phyloP scores from a whole-genome alignment of 2,888 invertebrate species.

The Caenorhabditis afra region DNA sequence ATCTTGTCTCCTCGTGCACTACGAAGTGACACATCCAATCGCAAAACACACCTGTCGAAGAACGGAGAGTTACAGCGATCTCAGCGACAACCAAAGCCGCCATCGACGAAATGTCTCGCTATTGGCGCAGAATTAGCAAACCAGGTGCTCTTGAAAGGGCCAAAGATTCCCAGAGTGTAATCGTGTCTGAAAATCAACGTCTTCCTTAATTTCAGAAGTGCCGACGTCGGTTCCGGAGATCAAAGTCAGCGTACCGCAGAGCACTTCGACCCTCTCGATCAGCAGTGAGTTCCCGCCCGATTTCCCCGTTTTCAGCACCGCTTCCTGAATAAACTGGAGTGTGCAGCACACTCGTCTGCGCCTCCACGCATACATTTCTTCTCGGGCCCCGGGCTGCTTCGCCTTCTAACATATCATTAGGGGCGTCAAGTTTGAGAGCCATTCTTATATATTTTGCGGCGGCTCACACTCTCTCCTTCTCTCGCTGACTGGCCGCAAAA shows the following conservation, averaged over 20 bases:
- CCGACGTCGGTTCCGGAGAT: slow-evolving; percentile 68
- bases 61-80: background rate
- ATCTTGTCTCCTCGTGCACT: background rate
- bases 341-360: slow-evolving; percentile 1
- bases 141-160: slow-evolving; percentile 40
- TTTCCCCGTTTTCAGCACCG: background rate
- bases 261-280: slow-evolving; percentile 62
- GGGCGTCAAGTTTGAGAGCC: slow-evolving; percentile 53
- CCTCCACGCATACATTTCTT: slow-evolving; percentile 7
- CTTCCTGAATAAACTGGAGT: background rate
- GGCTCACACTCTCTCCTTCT: slow-evolving; percentile 21
- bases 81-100: background rate
- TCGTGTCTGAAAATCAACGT: slow-evolving; percentile 8
- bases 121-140: slow-evolving; percentile 56
- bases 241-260: slow-evolving; percentile 64
- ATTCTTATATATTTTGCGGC: slow-evolving; percentile 41
- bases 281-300: slow-evolving; percentile 58
- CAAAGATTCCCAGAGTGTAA: slow-evolving; percentile 1
- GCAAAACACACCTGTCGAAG: background rate
- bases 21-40: background rate
- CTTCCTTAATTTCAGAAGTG: slow-evolving; percentile 60
- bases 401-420: slow-evolving; percentile 52
- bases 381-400: slow-evolving; percentile 4
- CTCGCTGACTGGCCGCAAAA: slow-evolving; percentile 8
- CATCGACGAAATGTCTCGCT: slow-evolving; percentile 45